Base-by-base conservation (phyloP, 1,140 invertebrate species). In the Drosophila tsacasi region DNA sequence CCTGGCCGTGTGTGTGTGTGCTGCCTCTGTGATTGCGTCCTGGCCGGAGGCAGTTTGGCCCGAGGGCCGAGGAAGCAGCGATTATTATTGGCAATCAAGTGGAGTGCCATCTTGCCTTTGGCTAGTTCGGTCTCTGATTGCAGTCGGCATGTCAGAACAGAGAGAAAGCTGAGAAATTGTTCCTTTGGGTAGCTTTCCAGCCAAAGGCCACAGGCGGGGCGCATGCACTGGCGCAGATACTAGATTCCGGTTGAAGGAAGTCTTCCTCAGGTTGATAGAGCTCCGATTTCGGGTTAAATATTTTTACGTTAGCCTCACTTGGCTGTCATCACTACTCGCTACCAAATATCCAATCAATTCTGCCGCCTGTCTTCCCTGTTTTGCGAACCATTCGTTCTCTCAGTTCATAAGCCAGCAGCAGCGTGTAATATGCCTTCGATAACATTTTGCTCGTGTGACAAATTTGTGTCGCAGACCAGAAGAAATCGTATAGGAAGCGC, bases 1-100 rank as follows among this genome's bases (percentile, higher is more conserved):
- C 4, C 40, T 13, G 25, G 13, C 17, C 17, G 1, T 52, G 9
- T 37, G 9, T 47, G 6, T 40, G 42, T 21, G n/a, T 23, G 39
- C 46, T 72, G 25, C 44, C 54, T 52, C 67, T 73, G 46, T 72
- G 69, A 73, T 76, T 75, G 44, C 55, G 57, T 42, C 49, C 49
- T 62, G 40, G 42, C 80, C 78, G 40, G 37, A 47, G 76, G 81
- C 75, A 67, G 58, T 60, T 81, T 68, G 55, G 76, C 63, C 62
- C 55, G 35, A 67, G 66, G 52, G 21, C 63, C 50, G 52, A 59
- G 46, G 66, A 66, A 54, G 71, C 65, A 71, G 50, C 68, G 59
- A 81, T 78, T 84, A 89, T 90, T 90, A 89, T 89, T 90, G 78
- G 47, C 85, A 89, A 89, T 90, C 85, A 89, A 84, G 71, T 81